Evolutionary conservation across 2,888 invertebrate species (phyloP).

Genomic region (Schrankia costaestrigalis): DNA sequence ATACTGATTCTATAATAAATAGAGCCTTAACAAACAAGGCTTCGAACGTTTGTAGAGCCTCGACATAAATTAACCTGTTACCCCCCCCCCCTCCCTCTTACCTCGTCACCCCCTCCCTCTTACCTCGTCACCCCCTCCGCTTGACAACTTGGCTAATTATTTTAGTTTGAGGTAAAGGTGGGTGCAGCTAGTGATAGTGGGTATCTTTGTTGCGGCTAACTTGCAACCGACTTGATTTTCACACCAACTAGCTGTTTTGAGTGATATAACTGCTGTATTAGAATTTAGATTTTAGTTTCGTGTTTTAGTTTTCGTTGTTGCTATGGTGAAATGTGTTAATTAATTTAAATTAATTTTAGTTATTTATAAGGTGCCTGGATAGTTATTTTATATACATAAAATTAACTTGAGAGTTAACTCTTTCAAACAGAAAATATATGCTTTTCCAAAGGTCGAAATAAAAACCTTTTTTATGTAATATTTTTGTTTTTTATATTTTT

Average conservation of each 20-base stretch:
- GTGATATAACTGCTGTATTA: neutral
- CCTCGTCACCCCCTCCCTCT: neutral
- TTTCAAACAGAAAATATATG: too few relatives aligned
- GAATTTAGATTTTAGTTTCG: neutral
- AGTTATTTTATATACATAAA: too few relatives aligned
- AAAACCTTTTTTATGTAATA: too few relatives aligned
- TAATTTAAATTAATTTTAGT: too few relatives aligned
- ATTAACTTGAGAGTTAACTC: too few relatives aligned
- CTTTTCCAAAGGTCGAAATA: too few relatives aligned
- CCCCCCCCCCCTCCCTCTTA: slow-evolving; percentile 1
- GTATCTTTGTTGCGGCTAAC: slow-evolving; percentile 8
- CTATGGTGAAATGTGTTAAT: too few relatives aligned
- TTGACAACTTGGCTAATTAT: slow-evolving; percentile 50
- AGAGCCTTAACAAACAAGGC: slow-evolving; percentile 29
- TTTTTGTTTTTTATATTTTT: neutral
- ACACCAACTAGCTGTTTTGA: slow-evolving; percentile 2
- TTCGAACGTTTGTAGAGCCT: slow-evolving; percentile 46
- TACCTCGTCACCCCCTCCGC: slow-evolving; percentile 4
- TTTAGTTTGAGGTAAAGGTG: slow-evolving; percentile 36
- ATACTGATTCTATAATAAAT: slow-evolving; percentile 24
- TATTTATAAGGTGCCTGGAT: too few relatives aligned
- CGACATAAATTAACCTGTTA: slow-evolving; percentile 58
- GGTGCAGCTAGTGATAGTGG: slow-evolving; percentile 10
- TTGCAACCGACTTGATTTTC: slow-evolving; percentile 7
- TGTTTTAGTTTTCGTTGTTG: too few relatives aligned